Conservation (phyloP, 1,140 invertebrate species). For the Geopemphigus sp. region DNA sequence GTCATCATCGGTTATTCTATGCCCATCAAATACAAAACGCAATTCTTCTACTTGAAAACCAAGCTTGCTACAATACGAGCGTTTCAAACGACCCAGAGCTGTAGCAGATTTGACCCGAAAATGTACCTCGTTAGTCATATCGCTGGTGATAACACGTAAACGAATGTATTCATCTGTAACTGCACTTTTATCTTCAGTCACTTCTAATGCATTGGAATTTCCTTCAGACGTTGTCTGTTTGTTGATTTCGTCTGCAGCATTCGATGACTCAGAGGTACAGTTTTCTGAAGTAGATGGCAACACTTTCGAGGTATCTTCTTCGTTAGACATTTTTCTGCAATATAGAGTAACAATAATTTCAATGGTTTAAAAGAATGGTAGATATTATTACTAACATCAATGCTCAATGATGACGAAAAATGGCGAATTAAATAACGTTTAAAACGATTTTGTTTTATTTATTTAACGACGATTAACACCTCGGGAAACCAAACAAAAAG, state of each 20-base stretch:
- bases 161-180: conserved; percentile 66
- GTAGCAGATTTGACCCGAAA: conserved; percentile 80
- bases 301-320: not conserved
- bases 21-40: conserved; percentile 76
- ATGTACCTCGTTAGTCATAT: conserved; percentile 70
- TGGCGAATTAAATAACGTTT: too few species aligned
- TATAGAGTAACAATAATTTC: too few species aligned
- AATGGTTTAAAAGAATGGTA: too few species aligned
- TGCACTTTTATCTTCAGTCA: not conserved
- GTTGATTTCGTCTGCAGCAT: not conserved
- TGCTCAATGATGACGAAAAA: too few species aligned
- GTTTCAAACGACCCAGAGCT: conserved; percentile 77
- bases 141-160: conserved; percentile 69
- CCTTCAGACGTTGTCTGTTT: not conserved
- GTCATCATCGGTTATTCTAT: conserved; percentile 76
- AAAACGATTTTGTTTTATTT: too few species aligned
- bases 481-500: too few species aligned
- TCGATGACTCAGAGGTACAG: too few species aligned
- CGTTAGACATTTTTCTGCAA: not conserved
- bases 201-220: not conserved
- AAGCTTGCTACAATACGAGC: conserved; percentile 75
- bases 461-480: too few species aligned
- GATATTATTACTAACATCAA: too few species aligned
- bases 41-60: conserved; percentile 70
- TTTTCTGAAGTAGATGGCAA: not conserved